Base-by-base conservation (phyloP, 64 coral and sea anemone genomes). In the Pachyseris speciosa region DNA sequence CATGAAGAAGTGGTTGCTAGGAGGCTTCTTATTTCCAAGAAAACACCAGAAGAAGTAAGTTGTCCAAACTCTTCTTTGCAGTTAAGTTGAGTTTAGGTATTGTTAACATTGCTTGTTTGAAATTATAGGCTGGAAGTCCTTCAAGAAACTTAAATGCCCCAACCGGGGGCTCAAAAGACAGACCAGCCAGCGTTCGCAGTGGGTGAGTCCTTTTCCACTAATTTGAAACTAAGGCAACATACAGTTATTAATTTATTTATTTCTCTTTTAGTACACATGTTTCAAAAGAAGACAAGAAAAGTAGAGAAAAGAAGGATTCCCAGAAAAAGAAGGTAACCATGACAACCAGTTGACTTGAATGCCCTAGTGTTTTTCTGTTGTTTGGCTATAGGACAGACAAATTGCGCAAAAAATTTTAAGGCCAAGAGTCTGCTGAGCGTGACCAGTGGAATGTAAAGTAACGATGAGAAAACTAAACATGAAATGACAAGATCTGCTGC, bases 1-100 rank as follows among this genome's bases (percentile, higher is more conserved):
- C 94, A 96, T 72, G 94, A 96, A 61, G 94, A 96, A 69, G 84
- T 96, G 64, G 89, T 96, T 2, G 94, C 94, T 53, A 96, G 94
- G 73, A 85, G 94, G 26, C 66, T 96, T 39, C 84, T 96, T 17
- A 92, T 96, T 40, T 96, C 94, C 28, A 96, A 96, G 72, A 96
- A 96, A 73, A 85, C 78, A 37, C 79, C 90, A 55, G 94, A 96
- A 37, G 91, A 96, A 78, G 94, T 96, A 74, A 85, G 94, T 90
- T 37, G 5, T 28, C 12, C 20, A 17, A 27, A 75, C 19, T 85
- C 33, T 10, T 19, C 26, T 51, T 48, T 71, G 16, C 64, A 34
- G 15, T 19, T 3, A 25, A 16, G 1, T 47, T 53, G n/a, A 37
- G 2, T 2, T 28, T 17, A 41, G 17, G 0, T 6, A 70, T 39